phyloP scores from a whole-genome alignment of 1,140 invertebrate genomes.

The Oncopodura yosiiana region DNA sequence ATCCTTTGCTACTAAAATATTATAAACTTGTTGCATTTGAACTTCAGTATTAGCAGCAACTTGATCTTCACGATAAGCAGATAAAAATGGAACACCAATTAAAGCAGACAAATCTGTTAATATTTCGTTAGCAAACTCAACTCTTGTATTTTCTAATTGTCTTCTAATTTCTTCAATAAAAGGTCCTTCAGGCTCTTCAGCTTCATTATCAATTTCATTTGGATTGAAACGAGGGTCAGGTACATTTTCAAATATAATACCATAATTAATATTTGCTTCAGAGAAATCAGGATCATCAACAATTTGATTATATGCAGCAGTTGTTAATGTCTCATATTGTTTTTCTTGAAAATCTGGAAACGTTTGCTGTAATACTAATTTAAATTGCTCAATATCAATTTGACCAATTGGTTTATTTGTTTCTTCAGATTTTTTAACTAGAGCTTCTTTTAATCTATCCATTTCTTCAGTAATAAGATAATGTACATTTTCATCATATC shows the following conservation, averaged over 20 bases:
- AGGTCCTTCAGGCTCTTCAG: constrained; percentile 14
- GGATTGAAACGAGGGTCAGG: constrained; percentile 14
- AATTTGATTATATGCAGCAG: constrained; percentile 11
- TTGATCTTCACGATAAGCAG: constrained; percentile 19
- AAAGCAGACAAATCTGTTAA: background rate
- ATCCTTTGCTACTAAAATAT: constrained; percentile 2
- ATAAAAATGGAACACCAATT: constrained; percentile 9
- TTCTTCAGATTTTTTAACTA: constrained; percentile 8
- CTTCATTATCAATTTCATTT: constrained; percentile 9
- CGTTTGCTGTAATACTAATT: background rate
- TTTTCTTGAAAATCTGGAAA: constrained; percentile 16
- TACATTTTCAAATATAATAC: no score
- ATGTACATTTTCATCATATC: constrained; percentile 13
- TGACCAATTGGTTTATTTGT: background rate
- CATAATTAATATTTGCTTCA: no score
- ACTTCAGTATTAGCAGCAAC: constrained; percentile 19
- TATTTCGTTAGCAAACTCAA: constrained; percentile 14
- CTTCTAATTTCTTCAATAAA: constrained; percentile 13
- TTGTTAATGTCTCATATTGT: background rate
- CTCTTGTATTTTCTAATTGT: constrained; percentile 15
- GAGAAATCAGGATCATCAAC: constrained; percentile 7
- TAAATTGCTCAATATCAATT: constrained; percentile 1
- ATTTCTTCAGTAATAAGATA: constrained; percentile 14
- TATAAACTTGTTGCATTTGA: constrained; percentile 11
- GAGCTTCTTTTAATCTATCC: constrained; percentile 1